phyloP scores from a whole-genome alignment of 2,888 invertebrate genomes.

The Cosmia pyralina region DNA sequence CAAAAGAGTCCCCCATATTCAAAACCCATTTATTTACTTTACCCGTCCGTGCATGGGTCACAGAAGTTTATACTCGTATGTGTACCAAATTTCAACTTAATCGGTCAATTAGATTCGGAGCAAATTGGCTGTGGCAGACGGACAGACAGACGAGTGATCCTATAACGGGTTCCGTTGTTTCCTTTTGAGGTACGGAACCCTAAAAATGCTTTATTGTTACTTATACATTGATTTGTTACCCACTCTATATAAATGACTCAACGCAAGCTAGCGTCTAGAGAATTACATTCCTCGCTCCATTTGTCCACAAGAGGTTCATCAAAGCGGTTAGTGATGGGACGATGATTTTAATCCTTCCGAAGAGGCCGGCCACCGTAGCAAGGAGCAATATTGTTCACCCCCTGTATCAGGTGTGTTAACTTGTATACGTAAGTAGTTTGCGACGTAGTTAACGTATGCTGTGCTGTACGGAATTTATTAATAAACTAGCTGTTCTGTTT shows the following conservation, averaged over 20 bases:
- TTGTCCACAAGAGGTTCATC: conserved; percentile 46
- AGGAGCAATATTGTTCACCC: conserved; percentile 23
- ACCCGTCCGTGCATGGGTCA: too few species aligned
- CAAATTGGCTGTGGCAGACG: too few species aligned
- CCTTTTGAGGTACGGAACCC: too few species aligned
- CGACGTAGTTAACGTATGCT: neutral
- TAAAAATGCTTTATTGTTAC: too few species aligned
- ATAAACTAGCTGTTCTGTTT: too few species aligned
- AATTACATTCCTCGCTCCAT: conserved; percentile 48
- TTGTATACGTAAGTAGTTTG: neutral
- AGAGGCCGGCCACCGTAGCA: neutral
- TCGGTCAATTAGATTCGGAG: too few species aligned
- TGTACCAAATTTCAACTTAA: too few species aligned
- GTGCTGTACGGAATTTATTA: neutral
- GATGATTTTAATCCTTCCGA: conserved; percentile 50
- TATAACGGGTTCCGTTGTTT: too few species aligned
- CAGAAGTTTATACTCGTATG: too few species aligned
- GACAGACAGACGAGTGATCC: too few species aligned
- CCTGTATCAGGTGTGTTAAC: neutral
- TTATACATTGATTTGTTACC: neutral
- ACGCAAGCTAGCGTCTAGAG: conserved; percentile 12
- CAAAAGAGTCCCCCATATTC: too few species aligned
- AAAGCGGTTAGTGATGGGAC: conserved; percentile 53
- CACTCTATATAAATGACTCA: neutral
- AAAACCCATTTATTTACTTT: too few species aligned